Percentiles rank a stretch among this genome's conserved stretches.
phyloP scores from a whole-genome alignment of 2,888 invertebrate species.

The Megastigmus dorsalis region DNA sequence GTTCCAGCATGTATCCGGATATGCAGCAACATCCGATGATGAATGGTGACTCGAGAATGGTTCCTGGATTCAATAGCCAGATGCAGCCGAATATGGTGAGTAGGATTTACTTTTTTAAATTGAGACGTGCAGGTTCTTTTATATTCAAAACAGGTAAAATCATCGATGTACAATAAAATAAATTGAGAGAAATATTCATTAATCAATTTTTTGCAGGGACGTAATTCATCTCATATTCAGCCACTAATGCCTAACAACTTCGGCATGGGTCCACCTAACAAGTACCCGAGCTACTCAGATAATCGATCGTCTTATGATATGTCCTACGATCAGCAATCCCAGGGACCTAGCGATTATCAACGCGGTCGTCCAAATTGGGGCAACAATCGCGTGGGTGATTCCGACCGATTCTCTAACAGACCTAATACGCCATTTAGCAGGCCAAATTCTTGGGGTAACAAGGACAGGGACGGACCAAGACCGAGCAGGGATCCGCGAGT shows the following conservation, averaged over 20 bases:
- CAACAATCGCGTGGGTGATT: slow-evolving; percentile 5
- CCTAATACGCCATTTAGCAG: slow-evolving; percentile 10
- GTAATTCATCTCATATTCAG: slow-evolving; percentile 25
- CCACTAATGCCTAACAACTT: slow-evolving; percentile 30
- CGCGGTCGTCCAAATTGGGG: slow-evolving; percentile 33
- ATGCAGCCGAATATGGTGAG: slow-evolving; percentile 33
- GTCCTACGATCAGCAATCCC: slow-evolving; percentile 36
- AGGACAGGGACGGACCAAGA: slow-evolving; percentile 13
- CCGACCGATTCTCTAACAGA: slow-evolving; percentile 7
- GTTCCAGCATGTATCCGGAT: slow-evolving; percentile 26
- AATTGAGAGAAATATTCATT: not conserved
- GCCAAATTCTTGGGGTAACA: slow-evolving; percentile 34
- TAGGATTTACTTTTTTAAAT: too few relatives aligned
- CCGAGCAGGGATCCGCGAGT: slow-evolving; percentile 35
- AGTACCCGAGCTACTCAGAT: slow-evolving; percentile 23
- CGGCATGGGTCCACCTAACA: not conserved
- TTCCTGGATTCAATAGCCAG: slow-evolving; percentile 12
- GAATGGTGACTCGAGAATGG: slow-evolving; percentile 37
- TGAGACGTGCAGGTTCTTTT: too few relatives aligned
- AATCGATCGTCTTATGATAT: slow-evolving; percentile 14
- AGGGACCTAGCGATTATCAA: slow-evolving; percentile 37
- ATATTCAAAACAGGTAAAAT: too few relatives aligned
- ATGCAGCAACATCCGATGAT: slow-evolving; percentile 26
- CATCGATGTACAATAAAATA: not conserved
- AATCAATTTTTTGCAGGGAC: slow-evolving; percentile 15